These are phyloP conservation scores for Melanotaenia boesemani DNA, from an alignment of 2,797 vertebrate genomes.

Conservation along the genomic window DNA sequence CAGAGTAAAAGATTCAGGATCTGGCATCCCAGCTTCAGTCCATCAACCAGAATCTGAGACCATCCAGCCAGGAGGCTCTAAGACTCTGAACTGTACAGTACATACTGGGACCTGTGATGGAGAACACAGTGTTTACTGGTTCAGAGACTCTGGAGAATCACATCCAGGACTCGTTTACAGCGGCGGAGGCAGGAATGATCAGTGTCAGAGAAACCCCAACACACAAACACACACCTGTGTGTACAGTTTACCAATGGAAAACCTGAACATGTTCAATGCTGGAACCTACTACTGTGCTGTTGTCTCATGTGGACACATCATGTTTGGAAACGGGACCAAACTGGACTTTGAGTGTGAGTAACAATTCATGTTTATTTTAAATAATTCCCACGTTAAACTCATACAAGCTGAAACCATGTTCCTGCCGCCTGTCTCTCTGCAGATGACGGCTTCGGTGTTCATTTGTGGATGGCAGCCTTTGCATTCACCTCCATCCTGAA, in stretches of 20 bases:
- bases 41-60: slow-evolving; percentile 31
- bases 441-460: slow-evolving; percentile 2
- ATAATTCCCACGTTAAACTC: fast-evolving
- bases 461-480: background rate
- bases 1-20: slow-evolving; percentile 24
- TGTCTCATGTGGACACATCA: too few relatives aligned
- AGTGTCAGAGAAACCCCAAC: slow-evolving; percentile 25
- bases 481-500: slow-evolving; percentile 20
- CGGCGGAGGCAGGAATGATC: background rate
- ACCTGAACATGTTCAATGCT: background rate
- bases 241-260: slow-evolving; percentile 39
- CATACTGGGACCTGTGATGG: too few relatives aligned
- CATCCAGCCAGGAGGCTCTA: slow-evolving; percentile 44
- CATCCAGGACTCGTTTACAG: slow-evolving; percentile 11
- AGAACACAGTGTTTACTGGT: too few relatives aligned
- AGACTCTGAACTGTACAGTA: slow-evolving; percentile 7
- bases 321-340: too few relatives aligned
- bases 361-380: too few relatives aligned
- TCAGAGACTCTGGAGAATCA: slow-evolving; percentile 13
- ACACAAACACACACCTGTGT: slow-evolving; percentile 39
- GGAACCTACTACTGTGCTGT: slow-evolving; percentile 56
- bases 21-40: slow-evolving; percentile 22
- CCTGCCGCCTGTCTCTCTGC: background rate
- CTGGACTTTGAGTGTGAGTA: too few relatives aligned
- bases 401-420: background rate